A percentile compares a stretch with the other conserved stretches of the same genome.
phyloP scores from a whole-genome alignment of 2,888 invertebrate species.

The Mechanitis messenoides region DNA sequence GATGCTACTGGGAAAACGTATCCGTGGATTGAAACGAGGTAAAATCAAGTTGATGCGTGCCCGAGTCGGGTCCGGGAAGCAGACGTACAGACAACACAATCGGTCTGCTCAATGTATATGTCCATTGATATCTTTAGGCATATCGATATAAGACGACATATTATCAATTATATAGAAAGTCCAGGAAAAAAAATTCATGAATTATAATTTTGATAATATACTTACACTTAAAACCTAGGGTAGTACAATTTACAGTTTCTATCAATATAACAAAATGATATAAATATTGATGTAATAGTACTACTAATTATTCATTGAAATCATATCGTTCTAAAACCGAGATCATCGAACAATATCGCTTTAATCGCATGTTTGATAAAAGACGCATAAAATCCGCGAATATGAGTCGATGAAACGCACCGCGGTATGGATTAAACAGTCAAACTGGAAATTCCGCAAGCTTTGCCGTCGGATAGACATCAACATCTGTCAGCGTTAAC shows the following conservation, averaged over 20 bases:
- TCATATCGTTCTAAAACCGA: neutral
- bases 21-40: constrained; percentile 62
- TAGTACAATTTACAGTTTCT: too few relatives aligned
- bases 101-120: neutral
- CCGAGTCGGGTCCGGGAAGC: constrained; percentile 27
- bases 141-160: too few relatives aligned
- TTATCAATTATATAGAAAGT: too few relatives aligned
- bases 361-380: constrained; percentile 23
- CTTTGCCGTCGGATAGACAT: constrained; percentile 47
- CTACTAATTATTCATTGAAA: neutral
- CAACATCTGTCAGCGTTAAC: constrained; percentile 56
- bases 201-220: too few relatives aligned
- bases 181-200: too few relatives aligned
- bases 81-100: constrained; percentile 5
- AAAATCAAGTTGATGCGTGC: constrained; percentile 70
- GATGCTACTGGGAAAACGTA: constrained; percentile 73
- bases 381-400: constrained; percentile 28
- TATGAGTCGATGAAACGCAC: constrained; percentile 40
- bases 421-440: constrained; percentile 51
- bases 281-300: too few relatives aligned
- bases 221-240: too few relatives aligned
- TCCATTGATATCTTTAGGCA: too few relatives aligned
- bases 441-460: constrained; percentile 51
- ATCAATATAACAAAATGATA: too few relatives aligned
- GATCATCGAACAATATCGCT: neutral